These are phyloP conservation scores for Macroramphosus scolopax DNA, from an alignment of 2,797 vertebrate species.

Conservation along the genomic window DNA sequence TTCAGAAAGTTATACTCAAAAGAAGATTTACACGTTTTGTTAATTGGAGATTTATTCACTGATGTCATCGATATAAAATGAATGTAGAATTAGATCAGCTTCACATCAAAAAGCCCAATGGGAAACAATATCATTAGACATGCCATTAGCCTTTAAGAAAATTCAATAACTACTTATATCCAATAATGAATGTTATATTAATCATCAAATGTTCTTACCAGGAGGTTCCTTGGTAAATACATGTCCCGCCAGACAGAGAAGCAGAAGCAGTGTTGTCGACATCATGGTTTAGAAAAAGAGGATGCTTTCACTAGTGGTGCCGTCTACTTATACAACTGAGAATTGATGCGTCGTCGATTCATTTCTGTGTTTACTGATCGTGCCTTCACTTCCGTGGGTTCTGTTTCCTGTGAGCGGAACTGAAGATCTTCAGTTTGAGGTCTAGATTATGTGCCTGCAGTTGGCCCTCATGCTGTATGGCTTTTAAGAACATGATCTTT, in stretches of 20 bases:
- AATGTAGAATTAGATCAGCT: neutral
- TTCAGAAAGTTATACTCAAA: neutral
- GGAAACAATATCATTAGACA: neutral
- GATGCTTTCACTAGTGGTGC: neutral
- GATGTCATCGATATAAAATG: neutral
- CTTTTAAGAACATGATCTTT: neutral
- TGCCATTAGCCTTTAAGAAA: neutral
- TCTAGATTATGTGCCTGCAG: neutral
- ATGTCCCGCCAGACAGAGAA: slow-evolving; percentile 35
- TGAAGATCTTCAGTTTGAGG: neutral
- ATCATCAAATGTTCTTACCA: slow-evolving; percentile 42
- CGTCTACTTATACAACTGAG: neutral
- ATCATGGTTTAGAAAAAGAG: slow-evolving; percentile 31
- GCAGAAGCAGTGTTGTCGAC: slow-evolving; percentile 22
- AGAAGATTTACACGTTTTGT: too few relatives aligned
- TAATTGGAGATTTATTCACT: too few relatives aligned
- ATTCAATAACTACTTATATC: neutral
- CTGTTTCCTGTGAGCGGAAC: slow-evolving; percentile 38
- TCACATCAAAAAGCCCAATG: neutral
- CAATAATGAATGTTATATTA: neutral
- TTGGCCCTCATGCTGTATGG: neutral
- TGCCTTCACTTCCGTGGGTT: neutral
- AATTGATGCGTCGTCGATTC: neutral
- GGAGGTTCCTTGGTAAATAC: slow-evolving; percentile 33
- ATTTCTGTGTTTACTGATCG: neutral